Percentiles rank a stretch among this genome's conserved stretches.
phyloP scores from a whole-genome alignment of 2,113 vertebrate genomes.

The Pimephales promelas region DNA sequence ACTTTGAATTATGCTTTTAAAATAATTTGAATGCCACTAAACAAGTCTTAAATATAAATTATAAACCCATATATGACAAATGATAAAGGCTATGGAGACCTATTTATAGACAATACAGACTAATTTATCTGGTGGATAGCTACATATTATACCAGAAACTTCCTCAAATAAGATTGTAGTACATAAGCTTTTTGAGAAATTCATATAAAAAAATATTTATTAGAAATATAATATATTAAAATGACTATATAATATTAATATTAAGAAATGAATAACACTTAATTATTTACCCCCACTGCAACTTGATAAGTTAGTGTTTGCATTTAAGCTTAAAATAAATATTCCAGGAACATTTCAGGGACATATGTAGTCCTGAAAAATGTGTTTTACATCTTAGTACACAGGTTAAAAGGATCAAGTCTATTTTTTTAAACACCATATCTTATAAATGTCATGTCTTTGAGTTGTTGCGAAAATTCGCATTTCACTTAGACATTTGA shows the following conservation, averaged over 20 bases:
- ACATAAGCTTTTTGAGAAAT: neutral
- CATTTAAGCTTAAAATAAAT: neutral
- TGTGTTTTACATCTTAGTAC: neutral
- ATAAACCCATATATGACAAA: neutral
- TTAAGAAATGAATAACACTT: neutral
- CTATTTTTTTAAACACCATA: neutral
- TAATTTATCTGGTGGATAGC: neutral
- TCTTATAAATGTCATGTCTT: neutral
- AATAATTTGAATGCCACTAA: neutral
- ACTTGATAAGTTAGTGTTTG: neutral
- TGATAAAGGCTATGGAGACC: neutral
- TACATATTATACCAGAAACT: constrained; percentile 7
- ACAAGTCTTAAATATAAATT: neutral
- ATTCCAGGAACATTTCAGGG: neutral
- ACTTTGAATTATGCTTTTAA: neutral
- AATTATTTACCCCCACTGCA: neutral
- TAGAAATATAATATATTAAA: neutral
- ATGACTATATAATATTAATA: neutral
- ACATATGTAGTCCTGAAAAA: neutral
- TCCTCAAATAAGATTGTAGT: neutral
- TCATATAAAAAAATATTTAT: neutral
- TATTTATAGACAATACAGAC: neutral
- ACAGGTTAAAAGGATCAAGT: neutral
- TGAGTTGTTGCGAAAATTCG: neutral
- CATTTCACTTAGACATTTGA: neutral